Evolutionary conservation across 2,888 invertebrate genomes (phyloP).

Genomic region (Epistrophe eligans): DNA sequence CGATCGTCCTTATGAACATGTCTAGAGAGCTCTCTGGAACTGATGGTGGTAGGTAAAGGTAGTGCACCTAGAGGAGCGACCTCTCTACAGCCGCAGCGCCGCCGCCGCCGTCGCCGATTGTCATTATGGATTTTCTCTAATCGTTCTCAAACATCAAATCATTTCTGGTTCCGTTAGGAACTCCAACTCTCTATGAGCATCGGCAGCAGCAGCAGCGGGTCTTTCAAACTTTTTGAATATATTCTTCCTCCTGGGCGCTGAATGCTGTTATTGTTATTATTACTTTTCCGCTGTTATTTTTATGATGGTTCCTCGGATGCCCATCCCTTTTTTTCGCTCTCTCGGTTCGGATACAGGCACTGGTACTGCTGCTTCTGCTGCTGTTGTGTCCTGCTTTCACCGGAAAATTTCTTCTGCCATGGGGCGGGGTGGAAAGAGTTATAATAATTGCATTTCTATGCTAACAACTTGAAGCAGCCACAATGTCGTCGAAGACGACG

Average conservation of each 20-base stretch:
- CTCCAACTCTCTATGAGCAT: constrained; percentile 33
- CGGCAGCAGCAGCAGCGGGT: not conserved
- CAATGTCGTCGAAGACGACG: constrained; percentile 53
- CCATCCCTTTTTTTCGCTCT: constrained; percentile 64
- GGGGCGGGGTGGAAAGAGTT: constrained; percentile 34
- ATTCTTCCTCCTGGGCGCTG: constrained; percentile 51
- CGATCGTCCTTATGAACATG: constrained; percentile 58
- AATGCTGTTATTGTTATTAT: constrained; percentile 73
- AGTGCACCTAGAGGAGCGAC: constrained; percentile 57
- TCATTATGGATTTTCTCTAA: constrained; percentile 76
- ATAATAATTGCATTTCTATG: constrained; percentile 75
- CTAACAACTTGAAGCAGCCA: constrained; percentile 75
- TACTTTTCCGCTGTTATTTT: constrained; percentile 68
- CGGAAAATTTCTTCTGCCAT: constrained; percentile 42
- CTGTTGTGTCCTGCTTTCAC: constrained; percentile 70
- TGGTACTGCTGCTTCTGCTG: too few species aligned
- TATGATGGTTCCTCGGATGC: constrained; percentile 65
- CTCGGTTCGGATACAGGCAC: constrained; percentile 8
- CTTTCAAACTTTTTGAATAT: constrained; percentile 50
- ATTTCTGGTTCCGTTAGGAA: constrained; percentile 75
- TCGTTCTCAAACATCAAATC: constrained; percentile 76
- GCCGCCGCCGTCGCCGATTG: constrained; percentile 47
- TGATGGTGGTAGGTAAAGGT: not conserved
- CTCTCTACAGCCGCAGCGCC: constrained; percentile 24
- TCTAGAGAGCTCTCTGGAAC: constrained; percentile 38